These are phyloP conservation scores for Leptatherina wallacei DNA, from an alignment of 2,797 vertebrate species.

Conservation along the genomic window DNA sequence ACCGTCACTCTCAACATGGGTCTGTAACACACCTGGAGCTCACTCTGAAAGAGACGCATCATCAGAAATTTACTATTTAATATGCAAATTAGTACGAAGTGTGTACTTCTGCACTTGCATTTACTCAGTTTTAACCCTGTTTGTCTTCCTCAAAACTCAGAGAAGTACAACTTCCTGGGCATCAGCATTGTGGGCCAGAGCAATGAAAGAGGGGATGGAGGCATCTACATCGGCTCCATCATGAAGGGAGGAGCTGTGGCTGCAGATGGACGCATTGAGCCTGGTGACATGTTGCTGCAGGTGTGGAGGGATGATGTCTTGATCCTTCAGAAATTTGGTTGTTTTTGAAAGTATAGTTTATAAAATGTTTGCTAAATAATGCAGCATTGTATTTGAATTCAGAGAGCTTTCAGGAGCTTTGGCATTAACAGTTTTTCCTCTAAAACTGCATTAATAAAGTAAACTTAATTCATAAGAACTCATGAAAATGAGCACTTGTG, in stretches of 20 bases:
- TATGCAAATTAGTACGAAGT: background rate
- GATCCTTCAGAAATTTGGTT: no score
- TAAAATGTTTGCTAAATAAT: background rate
- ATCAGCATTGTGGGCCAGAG: slow-evolving; percentile 95
- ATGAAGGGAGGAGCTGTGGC: slow-evolving; percentile 93
- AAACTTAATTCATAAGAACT: no score
- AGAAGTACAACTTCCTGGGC: slow-evolving; percentile 92
- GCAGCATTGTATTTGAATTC: background rate
- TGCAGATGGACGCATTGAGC: slow-evolving; percentile 88
- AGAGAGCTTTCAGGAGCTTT: background rate
- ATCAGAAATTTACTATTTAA: background rate
- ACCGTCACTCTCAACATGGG: slow-evolving; percentile 96
- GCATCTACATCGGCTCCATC: slow-evolving; percentile 93
- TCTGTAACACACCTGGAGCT: slow-evolving; percentile 66
- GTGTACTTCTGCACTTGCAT: no score
- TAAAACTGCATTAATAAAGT: no score
- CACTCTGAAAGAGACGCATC: background rate
- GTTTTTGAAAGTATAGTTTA: no score
- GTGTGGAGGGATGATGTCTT: slow-evolving; percentile 55
- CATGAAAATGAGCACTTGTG: no score
- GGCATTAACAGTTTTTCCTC: no score
- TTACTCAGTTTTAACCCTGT: background rate
- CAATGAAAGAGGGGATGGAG: slow-evolving; percentile 91
- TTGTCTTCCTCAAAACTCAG: slow-evolving; percentile 54
- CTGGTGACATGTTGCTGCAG: slow-evolving; percentile 87